Percentiles rank a stretch among this genome's conserved stretches.
These are phyloP conservation scores for Drosophila asahinai DNA, from an alignment of 1,140 invertebrate genomes.

Conservation along the genomic window DNA sequence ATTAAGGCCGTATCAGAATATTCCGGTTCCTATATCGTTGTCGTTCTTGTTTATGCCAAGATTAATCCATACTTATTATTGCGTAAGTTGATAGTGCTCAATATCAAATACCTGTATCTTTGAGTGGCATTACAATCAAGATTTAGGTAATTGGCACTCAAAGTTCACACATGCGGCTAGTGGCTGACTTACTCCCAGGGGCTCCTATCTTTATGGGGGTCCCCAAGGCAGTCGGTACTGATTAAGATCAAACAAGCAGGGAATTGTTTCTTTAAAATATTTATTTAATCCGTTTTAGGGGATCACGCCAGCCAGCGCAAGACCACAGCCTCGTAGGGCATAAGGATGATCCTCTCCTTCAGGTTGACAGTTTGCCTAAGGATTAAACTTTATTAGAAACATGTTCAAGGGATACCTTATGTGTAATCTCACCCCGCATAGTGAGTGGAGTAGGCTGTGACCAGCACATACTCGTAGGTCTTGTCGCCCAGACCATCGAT, in stretches of 20 bases:
- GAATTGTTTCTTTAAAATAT: constrained; percentile 5
- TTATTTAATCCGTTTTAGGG: constrained; percentile 3
- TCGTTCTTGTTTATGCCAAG: not conserved
- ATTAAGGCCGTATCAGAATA: constrained; percentile 9
- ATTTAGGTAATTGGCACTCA: constrained; percentile 31
- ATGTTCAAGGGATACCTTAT: no score
- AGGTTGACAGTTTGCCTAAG: constrained; percentile 64
- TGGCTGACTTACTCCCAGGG: constrained; percentile 14
- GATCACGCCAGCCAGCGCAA: constrained; percentile 68
- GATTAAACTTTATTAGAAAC: not conserved
- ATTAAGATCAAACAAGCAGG: constrained; percentile 25
- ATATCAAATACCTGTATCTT: no score
- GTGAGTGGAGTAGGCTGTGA: constrained; percentile 65
- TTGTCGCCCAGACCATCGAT: constrained; percentile 48
- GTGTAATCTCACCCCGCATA: constrained; percentile 51
- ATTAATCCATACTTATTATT: constrained; percentile 16
- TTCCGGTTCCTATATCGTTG: not conserved
- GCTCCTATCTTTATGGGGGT: constrained; percentile 53
- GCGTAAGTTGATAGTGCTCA: constrained; percentile 8
- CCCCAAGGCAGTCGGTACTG: constrained; percentile 12
- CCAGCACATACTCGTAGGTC: constrained; percentile 66
- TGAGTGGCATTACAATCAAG: constrained; percentile 33
- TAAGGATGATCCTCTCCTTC: constrained; percentile 48
- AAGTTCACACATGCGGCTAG: constrained; percentile 35
- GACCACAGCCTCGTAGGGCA: constrained; percentile 78